Conservation (phyloP, 2,113 vertebrate species). For the Dicerorhinus sumatrensis region DNA sequence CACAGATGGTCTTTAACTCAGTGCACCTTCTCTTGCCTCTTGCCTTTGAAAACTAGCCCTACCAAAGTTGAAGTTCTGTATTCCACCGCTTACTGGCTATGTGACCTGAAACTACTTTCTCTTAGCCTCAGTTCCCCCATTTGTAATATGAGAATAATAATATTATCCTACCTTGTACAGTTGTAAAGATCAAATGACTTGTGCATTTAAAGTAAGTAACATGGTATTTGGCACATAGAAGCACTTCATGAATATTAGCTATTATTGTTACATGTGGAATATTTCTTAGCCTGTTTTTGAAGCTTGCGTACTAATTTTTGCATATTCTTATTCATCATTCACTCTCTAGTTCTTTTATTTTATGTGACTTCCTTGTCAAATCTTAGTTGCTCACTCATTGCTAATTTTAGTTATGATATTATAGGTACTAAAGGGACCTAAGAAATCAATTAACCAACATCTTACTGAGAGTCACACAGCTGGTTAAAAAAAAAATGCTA, state of each 20-base stretch:
- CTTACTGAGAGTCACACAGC: neutral
- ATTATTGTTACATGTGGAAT: neutral
- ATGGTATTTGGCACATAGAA: neutral
- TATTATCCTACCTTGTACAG: neutral
- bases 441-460: neutral
- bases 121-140: neutral
- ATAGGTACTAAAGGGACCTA: neutral
- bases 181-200: neutral
- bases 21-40: neutral
- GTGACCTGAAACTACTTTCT: neutral
- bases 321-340: neutral
- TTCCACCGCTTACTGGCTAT: neutral
- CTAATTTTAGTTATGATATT: neutral
- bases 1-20: neutral
- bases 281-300: neutral
- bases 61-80: neutral
- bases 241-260: neutral
- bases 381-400: neutral
- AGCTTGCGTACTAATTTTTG: neutral
- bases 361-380: neutral
- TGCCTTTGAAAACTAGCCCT: neutral
- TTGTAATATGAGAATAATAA: neutral
- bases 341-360: neutral
- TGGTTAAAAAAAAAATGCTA: neutral
- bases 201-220: neutral